These are phyloP conservation scores for Spermophilus dauricus DNA, from an alignment of 2,113 vertebrate species.

Conservation along the genomic window DNA sequence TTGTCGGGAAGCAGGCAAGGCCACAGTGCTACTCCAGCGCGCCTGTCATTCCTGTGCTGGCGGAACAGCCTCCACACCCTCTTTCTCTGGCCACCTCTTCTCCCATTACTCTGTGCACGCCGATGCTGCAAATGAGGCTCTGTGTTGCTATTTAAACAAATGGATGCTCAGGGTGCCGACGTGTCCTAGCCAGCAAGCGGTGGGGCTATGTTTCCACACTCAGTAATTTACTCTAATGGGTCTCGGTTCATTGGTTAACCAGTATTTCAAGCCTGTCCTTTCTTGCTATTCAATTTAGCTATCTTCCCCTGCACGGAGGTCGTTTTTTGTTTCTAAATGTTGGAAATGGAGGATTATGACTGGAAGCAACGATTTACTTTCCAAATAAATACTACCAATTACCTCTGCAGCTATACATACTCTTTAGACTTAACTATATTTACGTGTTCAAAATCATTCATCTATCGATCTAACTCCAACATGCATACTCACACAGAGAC, in stretches of 20 bases:
- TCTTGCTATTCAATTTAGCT: slow-evolving; percentile 81
- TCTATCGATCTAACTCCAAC: slow-evolving; percentile 68
- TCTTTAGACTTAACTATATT: slow-evolving; percentile 70
- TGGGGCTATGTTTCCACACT: slow-evolving; percentile 62
- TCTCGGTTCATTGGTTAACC: slow-evolving; percentile 81
- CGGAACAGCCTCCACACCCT: neutral
- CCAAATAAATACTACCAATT: slow-evolving; percentile 82
- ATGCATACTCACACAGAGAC: neutral
- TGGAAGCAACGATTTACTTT: slow-evolving; percentile 81
- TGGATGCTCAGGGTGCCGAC: slow-evolving; percentile 60
- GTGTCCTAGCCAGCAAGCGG: slow-evolving; percentile 62
- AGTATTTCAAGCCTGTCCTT: slow-evolving; percentile 85
- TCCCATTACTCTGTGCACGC: neutral
- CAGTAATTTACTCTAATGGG: slow-evolving; percentile 82
- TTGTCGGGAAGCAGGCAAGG: neutral
- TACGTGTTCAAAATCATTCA: slow-evolving; percentile 74
- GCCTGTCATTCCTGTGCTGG: neutral
- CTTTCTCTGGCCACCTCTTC: slow-evolving; percentile 35
- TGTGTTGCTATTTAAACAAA: slow-evolving; percentile 76
- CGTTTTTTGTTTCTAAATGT: slow-evolving; percentile 83
- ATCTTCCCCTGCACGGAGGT: slow-evolving; percentile 68
- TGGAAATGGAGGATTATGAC: slow-evolving; percentile 83
- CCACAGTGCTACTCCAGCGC: neutral
- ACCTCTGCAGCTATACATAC: slow-evolving; percentile 70
- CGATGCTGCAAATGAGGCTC: slow-evolving; percentile 64